Percentiles rank a stretch among this genome's conserved stretches.
Evolutionary conservation across 2,888 invertebrate genomes (phyloP).

Genomic region (Dione juno): DNA sequence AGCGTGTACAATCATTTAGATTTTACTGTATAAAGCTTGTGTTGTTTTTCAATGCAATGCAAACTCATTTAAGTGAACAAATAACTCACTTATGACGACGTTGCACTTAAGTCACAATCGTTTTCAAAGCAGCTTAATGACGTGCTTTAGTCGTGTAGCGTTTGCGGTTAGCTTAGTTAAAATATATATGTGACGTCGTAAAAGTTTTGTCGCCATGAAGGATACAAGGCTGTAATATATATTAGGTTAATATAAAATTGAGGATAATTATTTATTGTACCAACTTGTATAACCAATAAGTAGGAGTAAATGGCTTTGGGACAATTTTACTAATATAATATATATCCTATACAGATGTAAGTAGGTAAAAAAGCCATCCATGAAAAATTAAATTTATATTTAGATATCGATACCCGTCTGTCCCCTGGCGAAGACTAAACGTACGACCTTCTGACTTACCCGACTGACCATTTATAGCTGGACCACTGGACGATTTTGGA

Average conservation of each 20-base stretch:
- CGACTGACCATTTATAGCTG: too few relatives aligned
- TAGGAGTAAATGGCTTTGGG: background rate
- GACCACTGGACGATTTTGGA: background rate
- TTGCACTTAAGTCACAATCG: slow-evolving; percentile 2
- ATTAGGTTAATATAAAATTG: background rate
- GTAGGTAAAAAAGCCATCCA: too few relatives aligned
- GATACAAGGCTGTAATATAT: background rate
- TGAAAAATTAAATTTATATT: too few relatives aligned
- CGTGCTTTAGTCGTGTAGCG: background rate
- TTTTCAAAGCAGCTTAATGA: background rate
- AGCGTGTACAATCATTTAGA: too few relatives aligned
- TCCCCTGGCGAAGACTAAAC: too few relatives aligned
- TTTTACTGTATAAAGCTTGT: too few relatives aligned
- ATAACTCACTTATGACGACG: slow-evolving; percentile 5
- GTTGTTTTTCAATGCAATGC: too few relatives aligned
- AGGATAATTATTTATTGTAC: background rate
- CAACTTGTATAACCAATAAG: background rate
- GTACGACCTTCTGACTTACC: too few relatives aligned
- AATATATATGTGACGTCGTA: slow-evolving; percentile 6
- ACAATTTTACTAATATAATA: background rate
- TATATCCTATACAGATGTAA: too few relatives aligned
- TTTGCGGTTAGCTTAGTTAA: slow-evolving; percentile 7
- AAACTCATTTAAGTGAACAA: background rate
- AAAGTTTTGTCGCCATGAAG: background rate
- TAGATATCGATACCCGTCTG: too few relatives aligned